Percentiles rank a stretch among this genome's conserved stretches.
Evolutionary conservation across 2,113 vertebrate genomes (phyloP).

Genomic region (Anas platyrhynchos): DNA sequence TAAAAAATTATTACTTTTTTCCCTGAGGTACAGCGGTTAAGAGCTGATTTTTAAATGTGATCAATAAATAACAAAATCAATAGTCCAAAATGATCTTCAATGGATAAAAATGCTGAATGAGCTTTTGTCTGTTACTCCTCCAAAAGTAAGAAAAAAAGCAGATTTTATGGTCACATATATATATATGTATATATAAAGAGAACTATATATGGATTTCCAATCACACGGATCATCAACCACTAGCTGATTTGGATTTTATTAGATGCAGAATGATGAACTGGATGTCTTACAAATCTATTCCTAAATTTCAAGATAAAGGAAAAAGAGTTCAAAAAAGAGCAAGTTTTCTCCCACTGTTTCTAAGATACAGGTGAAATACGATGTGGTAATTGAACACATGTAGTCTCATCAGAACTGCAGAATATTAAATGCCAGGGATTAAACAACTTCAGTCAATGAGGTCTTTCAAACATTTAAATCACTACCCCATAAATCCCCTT

Average conservation of each 20-base stretch:
- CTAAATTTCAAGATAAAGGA: not conserved
- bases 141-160: not conserved
- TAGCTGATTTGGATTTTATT: not conserved
- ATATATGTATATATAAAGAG: accelerated
- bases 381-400: not conserved
- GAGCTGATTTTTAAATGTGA: not conserved
- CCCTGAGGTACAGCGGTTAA: not conserved
- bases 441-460: not conserved
- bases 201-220: not conserved
- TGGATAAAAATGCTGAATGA: not conserved
- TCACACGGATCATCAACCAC: not conserved
- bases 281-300: not conserved
- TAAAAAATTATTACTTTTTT: accelerated
- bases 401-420: not conserved
- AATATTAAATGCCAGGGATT: not conserved
- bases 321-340: not conserved
- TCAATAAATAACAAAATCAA: not conserved
- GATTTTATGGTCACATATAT: not conserved
- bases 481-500: not conserved
- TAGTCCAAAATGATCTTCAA: not conserved
- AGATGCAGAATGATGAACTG: not conserved
- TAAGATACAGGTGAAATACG: not conserved
- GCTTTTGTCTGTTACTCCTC: not conserved
- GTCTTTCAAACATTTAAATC: not conserved
- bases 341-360: not conserved